Base-by-base conservation (phyloP, 2,888 invertebrate species). In the Disparrhopalites patrizii region DNA sequence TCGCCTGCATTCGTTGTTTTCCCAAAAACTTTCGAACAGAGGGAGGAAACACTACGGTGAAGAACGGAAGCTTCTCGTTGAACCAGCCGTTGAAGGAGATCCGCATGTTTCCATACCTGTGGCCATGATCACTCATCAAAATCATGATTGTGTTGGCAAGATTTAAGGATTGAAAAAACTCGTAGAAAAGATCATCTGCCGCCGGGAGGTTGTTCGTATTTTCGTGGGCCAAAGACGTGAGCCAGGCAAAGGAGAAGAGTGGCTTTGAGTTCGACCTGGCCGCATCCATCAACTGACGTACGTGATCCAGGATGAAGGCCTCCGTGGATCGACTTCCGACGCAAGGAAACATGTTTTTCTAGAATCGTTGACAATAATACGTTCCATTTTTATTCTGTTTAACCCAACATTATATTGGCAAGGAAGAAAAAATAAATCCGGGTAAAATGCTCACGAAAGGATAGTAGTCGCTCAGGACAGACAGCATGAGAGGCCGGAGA, bases 101-200 rank as follows among this genome's bases (percentile, higher is more conserved):
- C 2, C 90, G 82, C 30, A 86, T 82, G 15, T 84, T 83, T 0
- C 90, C 90, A 77, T 86, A 90, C 8, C 90, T 82, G 76, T 89
- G 82, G 0, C 91, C 91, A 75, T 91, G 91, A 77, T 90, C 90
- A 76, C 90, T 89, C 60, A 90, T 81, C 73, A 78, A 86, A 60
- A 90, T 80, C 0, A 90, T 80, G 73, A 90, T 83, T 1, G 86
- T 85, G 47, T 85, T 85, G 50, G 86, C 82, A 56, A 86, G 77
- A 3, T 85, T 81, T 40, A 90, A 78, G 20, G 47, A 56, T 15
- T 38, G n/a, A 7, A 70, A 23, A 18, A 66, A 64, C 10, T 51
- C 23, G 1, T 61, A 56, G 36, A 67, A 68, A 13, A 62, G 28
- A n/a, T 38, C n/a, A 25, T 70, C 70, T 7, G 58, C 61, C 5